Evolutionary conservation across 2,113 vertebrate species (phyloP).

Genomic region (Antennarius striatus): DNA sequence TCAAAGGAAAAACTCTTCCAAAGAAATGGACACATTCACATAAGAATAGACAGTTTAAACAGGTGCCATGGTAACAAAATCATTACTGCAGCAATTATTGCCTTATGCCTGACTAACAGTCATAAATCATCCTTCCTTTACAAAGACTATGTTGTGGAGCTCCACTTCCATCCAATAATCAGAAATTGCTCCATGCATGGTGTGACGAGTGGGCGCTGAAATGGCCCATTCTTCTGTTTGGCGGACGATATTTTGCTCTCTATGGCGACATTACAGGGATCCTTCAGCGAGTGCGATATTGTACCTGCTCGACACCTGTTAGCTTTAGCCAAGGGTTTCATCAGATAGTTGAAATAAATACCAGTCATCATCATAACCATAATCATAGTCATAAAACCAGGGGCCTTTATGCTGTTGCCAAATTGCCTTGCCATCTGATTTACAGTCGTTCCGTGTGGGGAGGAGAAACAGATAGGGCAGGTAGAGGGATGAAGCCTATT

Average conservation of each 20-base stretch:
- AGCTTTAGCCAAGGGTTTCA: constrained; percentile 70
- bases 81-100: constrained; percentile 72
- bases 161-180: constrained; percentile 73
- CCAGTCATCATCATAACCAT: constrained; percentile 80
- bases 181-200: constrained; percentile 65
- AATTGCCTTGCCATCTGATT: constrained; percentile 77
- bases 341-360: constrained; percentile 81
- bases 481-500: constrained; percentile 45
- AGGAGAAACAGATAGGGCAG: constrained; percentile 44
- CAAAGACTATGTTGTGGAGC: constrained; percentile 73
- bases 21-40: constrained; percentile 72
- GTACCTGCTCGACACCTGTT: constrained; percentile 80
- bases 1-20: constrained; percentile 59
- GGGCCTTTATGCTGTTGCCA: constrained; percentile 75
- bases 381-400: constrained; percentile 77
- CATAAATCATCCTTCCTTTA: constrained; percentile 71
- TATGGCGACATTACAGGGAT: constrained; percentile 72
- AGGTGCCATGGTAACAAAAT: constrained; percentile 76
- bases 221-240: constrained; percentile 69
- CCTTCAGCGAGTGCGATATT: constrained; percentile 79
- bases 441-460: constrained; percentile 58
- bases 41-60: constrained; percentile 73
- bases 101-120: constrained; percentile 68
- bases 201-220: constrained; percentile 65
- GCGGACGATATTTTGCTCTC: constrained; percentile 54